Conservation (phyloP, 2,113 vertebrate species). For the Rutilus rutilus region DNA sequence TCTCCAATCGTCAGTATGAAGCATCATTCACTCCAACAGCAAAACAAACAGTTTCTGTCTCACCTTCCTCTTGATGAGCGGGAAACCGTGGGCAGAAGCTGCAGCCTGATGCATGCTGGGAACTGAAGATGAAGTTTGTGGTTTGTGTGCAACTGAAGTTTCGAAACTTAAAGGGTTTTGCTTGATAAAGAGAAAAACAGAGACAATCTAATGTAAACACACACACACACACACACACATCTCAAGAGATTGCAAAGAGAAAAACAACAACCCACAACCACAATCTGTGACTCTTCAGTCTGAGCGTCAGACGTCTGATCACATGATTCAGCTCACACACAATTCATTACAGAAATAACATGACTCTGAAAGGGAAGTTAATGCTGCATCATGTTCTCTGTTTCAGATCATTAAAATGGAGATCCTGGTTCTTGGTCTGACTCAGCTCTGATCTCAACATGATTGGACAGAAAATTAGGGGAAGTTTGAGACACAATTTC, state of each 20-base stretch:
- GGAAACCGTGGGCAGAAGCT: slow-evolving; percentile 88
- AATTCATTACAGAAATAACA: neutral
- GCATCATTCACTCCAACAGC: neutral
- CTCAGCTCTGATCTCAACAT: neutral
- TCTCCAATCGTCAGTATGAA: neutral
- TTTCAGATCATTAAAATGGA: neutral
- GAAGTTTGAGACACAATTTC: neutral
- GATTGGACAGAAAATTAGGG: neutral
- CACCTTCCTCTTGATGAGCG: slow-evolving; percentile 94
- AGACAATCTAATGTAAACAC: neutral
- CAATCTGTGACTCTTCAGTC: neutral
- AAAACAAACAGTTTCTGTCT: neutral
- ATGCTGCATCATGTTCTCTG: neutral
- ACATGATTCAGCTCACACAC: neutral
- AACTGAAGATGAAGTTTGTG: slow-evolving; percentile 57
- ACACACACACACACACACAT: neutral
- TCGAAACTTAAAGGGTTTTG: slow-evolving; percentile 81
- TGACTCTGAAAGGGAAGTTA: neutral
- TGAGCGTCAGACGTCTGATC: neutral
- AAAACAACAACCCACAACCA: neutral
- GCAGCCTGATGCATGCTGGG: slow-evolving; percentile 76
- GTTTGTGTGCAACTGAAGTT: slow-evolving; percentile 66
- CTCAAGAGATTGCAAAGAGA: neutral
- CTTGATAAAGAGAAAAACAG: slow-evolving; percentile 46
- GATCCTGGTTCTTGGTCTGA: neutral